A percentile compares a stretch with the other conserved stretches of the same genome.
phyloP scores from a whole-genome alignment of 2,797 vertebrate genomes.

The Brachyrhaphis roseni region DNA sequence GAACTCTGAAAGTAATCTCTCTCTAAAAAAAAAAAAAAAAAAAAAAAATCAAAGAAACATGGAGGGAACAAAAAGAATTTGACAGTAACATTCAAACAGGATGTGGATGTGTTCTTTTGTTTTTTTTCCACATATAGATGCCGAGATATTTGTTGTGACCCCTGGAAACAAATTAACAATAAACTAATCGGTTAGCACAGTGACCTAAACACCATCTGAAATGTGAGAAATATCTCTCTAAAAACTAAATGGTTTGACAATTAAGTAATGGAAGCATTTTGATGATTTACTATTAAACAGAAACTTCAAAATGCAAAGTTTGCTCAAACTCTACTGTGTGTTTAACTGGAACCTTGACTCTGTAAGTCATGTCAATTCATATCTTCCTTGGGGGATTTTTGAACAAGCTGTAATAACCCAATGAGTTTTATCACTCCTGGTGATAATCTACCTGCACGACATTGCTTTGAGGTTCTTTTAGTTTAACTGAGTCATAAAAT shows the following conservation, averaged over 20 bases:
- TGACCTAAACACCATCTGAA: background rate
- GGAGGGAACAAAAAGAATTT: constrained; percentile 38
- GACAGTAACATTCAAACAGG: background rate
- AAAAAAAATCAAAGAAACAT: constrained; percentile 60
- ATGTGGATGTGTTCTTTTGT: background rate
- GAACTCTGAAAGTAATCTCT: constrained; percentile 59
- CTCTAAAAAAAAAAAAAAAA: too few species aligned
- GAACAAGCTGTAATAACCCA: too few species aligned
- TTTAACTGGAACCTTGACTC: background rate
- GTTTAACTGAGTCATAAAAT: too few species aligned
- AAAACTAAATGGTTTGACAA: background rate
- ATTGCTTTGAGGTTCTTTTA: too few species aligned
- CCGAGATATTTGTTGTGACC: background rate
- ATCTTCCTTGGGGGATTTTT: too few species aligned
- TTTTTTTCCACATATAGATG: background rate
- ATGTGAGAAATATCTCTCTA: background rate
- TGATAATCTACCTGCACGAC: too few species aligned
- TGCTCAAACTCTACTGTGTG: background rate
- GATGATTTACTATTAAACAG: background rate
- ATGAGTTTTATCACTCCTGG: too few species aligned
- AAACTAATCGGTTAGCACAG: background rate
- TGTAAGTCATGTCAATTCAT: too few species aligned
- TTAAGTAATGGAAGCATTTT: background rate
- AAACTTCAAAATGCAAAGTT: background rate
- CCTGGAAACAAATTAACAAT: background rate